These are phyloP conservation scores for Neoniphon sammara DNA, from an alignment of 2,797 vertebrate genomes.

Conservation along the genomic window DNA sequence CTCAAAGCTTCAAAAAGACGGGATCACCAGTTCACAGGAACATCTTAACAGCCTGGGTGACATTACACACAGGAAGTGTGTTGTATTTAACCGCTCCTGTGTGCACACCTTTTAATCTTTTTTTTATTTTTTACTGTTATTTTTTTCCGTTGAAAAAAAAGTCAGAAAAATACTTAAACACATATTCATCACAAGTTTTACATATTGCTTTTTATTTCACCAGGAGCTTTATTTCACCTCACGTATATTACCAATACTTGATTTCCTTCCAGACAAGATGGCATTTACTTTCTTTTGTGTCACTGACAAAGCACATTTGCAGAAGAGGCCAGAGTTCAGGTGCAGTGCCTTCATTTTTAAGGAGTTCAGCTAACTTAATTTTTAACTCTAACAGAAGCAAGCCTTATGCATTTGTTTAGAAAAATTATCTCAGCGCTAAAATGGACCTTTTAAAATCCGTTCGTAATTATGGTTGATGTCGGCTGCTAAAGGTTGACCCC, in stretches of 20 bases:
- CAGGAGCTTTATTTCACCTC: background rate
- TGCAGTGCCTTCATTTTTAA: constrained; percentile 4
- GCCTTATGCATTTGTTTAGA: constrained; percentile 37
- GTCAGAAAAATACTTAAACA: background rate
- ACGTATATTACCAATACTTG: background rate
- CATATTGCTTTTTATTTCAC: background rate
- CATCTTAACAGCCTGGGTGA: background rate
- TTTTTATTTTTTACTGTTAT: background rate
- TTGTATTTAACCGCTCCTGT: background rate
- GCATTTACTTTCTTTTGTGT: background rate
- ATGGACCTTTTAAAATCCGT: constrained; percentile 62
- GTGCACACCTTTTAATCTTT: too few species aligned
- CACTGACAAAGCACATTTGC: background rate
- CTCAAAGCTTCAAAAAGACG: background rate
- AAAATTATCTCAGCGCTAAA: constrained; percentile 50
- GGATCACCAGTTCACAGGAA: background rate
- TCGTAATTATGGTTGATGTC: constrained; percentile 44
- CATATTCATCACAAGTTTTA: background rate
- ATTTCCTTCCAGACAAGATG: background rate
- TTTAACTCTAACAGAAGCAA: constrained; percentile 14
- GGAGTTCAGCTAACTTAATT: background rate
- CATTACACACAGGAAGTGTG: background rate
- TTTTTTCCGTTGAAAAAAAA: background rate
- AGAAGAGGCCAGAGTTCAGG: constrained; percentile 1
- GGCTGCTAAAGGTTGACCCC: constrained; percentile 50